Percentiles rank a stretch among this genome's conserved stretches.
Evolutionary conservation across 2,113 vertebrate species (phyloP).

Genomic region (Gallinago paraguaiae): DNA sequence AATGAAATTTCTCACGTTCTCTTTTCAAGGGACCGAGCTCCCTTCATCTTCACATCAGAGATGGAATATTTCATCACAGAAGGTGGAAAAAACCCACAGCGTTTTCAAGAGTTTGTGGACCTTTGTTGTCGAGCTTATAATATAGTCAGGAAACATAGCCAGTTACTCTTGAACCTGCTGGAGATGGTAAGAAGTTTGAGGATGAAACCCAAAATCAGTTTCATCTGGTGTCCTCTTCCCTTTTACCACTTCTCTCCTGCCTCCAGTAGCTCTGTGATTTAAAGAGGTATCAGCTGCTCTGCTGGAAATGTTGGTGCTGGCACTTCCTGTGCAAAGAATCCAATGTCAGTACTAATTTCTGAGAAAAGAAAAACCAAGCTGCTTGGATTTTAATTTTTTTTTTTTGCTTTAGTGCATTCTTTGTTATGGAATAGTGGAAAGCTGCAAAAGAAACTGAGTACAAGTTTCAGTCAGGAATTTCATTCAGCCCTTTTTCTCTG

Average conservation of each 20-base stretch:
- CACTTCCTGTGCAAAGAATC: background rate
- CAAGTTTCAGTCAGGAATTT: background rate
- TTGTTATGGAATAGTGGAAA: background rate
- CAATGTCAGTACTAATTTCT: background rate
- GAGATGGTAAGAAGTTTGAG: constrained; percentile 82
- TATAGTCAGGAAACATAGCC: constrained; percentile 79
- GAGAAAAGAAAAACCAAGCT: background rate
- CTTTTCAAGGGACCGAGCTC: constrained; percentile 82
- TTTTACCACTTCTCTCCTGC: background rate
- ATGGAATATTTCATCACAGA: constrained; percentile 93
- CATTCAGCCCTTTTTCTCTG: background rate
- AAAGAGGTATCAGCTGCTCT: background rate
- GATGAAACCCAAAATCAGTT: constrained; percentile 12
- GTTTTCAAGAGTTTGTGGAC: constrained; percentile 88
- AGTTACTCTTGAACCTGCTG: constrained; percentile 82
- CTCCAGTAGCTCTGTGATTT: background rate
- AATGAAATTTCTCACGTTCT: background rate
- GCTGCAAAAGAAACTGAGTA: background rate
- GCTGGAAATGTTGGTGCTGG: background rate
- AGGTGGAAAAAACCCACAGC: constrained; percentile 82
- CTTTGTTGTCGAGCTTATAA: constrained; percentile 90
- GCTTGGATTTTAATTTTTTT: background rate
- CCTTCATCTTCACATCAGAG: constrained; percentile 92
- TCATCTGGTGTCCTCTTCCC: background rate
- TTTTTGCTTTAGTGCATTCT: background rate